Percentiles rank a stretch among this genome's conserved stretches.
These are phyloP conservation scores for Eupristina koningsbergeri DNA, from an alignment of 1,140 invertebrate species.

Conservation along the genomic window DNA sequence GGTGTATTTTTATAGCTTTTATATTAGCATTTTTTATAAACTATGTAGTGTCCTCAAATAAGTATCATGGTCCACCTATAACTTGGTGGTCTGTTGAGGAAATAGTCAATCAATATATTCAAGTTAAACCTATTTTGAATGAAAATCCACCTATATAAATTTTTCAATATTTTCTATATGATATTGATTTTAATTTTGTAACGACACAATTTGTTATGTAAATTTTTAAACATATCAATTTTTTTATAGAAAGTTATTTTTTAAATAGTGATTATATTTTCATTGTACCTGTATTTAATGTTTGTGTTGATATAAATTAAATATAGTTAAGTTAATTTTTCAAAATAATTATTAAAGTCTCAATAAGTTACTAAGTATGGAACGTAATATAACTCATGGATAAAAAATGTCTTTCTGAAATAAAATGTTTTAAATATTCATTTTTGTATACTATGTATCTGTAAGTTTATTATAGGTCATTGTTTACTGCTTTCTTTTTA, in stretches of 20 bases:
- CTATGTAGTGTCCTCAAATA: slow-evolving; percentile 54
- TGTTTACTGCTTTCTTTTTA: neutral
- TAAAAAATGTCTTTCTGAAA: slow-evolving; percentile 1
- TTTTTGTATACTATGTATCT: slow-evolving; percentile 20
- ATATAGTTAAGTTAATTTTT: slow-evolving; percentile 26
- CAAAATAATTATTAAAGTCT: slow-evolving; percentile 24
- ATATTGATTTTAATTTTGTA: slow-evolving; percentile 37
- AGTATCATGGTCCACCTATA: slow-evolving; percentile 43
- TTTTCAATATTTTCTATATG: neutral
- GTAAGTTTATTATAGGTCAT: neutral
- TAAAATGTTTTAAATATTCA: neutral
- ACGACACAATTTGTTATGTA: slow-evolving; percentile 42
- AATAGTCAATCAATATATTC: slow-evolving; percentile 53
- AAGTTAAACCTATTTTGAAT: slow-evolving; percentile 48
- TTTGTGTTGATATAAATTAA: slow-evolving; percentile 46
- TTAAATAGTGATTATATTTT: slow-evolving; percentile 40
- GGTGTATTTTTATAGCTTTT: slow-evolving; percentile 60
- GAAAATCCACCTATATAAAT: slow-evolving; percentile 57
- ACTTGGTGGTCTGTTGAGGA: slow-evolving; percentile 61
- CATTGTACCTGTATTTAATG: slow-evolving; percentile 49
- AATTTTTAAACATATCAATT: slow-evolving; percentile 43
- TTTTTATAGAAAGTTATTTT: slow-evolving; percentile 37
- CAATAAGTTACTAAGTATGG: neutral
- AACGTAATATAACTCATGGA: slow-evolving; percentile 3
- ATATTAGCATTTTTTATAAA: slow-evolving; percentile 62